Conservation (phyloP, 2,113 vertebrate genomes). For the Passer domesticus region DNA sequence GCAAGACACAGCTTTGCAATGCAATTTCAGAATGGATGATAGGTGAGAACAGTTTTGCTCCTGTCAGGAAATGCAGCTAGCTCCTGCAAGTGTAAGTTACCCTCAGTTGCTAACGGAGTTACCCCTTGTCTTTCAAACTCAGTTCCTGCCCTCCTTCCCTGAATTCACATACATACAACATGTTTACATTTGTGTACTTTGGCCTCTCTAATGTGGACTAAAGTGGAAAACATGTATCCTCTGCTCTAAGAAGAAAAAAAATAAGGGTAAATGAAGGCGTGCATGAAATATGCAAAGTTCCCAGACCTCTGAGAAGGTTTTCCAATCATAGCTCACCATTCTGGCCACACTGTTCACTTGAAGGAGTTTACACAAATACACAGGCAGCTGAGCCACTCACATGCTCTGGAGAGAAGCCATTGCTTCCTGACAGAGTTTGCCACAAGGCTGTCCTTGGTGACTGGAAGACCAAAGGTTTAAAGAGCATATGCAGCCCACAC, state of each 20-base stretch:
- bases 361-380: neutral
- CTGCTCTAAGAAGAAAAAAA: neutral
- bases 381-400: neutral
- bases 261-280: neutral
- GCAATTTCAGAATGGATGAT: constrained; percentile 63
- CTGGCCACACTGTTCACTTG: neutral
- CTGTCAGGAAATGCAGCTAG: neutral
- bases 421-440: neutral
- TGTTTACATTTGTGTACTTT: neutral
- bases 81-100: neutral
- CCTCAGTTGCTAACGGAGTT: neutral
- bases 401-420: neutral
- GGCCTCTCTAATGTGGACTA: neutral
- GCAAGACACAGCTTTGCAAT: constrained; percentile 66
- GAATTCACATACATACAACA: neutral
- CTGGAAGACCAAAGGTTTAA: neutral
- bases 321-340: neutral
- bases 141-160: neutral
- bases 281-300: neutral
- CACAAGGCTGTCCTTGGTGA: neutral
- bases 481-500: neutral
- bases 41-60: constrained; percentile 26
- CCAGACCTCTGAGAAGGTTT: neutral
- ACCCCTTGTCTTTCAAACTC: neutral
- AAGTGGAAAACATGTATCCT: neutral